These are phyloP conservation scores for Asteroscopus sphinx DNA, from an alignment of 2,888 invertebrate genomes.

Conservation along the genomic window DNA sequence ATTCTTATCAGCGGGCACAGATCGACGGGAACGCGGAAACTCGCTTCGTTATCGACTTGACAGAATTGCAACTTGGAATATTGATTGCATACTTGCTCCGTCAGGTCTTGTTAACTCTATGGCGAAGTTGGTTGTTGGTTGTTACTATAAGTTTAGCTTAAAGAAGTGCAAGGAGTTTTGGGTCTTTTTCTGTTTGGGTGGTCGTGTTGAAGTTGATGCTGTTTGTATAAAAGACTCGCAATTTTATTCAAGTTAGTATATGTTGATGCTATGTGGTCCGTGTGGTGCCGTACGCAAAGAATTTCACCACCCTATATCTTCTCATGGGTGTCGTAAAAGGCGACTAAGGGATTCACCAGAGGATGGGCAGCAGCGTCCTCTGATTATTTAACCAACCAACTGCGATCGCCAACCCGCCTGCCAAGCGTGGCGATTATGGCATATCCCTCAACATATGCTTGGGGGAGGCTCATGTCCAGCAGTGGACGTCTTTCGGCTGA, in stretches of 20 bases:
- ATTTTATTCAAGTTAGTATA: neutral
- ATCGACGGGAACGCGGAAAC: slow-evolving; percentile 73
- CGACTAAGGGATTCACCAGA: no score
- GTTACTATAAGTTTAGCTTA: slow-evolving; percentile 25
- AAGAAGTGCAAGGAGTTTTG: neutral
- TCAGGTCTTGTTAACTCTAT: slow-evolving; percentile 37
- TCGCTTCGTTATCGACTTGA: slow-evolving; percentile 63
- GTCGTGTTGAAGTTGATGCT: neutral
- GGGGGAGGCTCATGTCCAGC: no score
- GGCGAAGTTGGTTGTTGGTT: slow-evolving; percentile 32
- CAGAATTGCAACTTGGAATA: slow-evolving; percentile 64
- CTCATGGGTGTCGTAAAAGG: no score
- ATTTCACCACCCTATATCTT: no score
- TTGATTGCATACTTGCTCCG: slow-evolving; percentile 50
- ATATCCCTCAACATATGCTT: no score
- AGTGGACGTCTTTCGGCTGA: no score
- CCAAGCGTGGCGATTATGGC: no score
- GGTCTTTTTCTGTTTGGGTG: neutral
- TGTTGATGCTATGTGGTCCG: neutral
- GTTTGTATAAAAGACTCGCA: neutral
- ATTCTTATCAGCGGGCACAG: slow-evolving; percentile 69
- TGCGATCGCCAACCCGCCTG: no score
- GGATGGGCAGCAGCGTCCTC: no score
- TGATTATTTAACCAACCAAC: no score
- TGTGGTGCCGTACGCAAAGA: no score